Base-by-base conservation (phyloP, 2,888 invertebrate species). In the Eugnorisma glareosa region DNA sequence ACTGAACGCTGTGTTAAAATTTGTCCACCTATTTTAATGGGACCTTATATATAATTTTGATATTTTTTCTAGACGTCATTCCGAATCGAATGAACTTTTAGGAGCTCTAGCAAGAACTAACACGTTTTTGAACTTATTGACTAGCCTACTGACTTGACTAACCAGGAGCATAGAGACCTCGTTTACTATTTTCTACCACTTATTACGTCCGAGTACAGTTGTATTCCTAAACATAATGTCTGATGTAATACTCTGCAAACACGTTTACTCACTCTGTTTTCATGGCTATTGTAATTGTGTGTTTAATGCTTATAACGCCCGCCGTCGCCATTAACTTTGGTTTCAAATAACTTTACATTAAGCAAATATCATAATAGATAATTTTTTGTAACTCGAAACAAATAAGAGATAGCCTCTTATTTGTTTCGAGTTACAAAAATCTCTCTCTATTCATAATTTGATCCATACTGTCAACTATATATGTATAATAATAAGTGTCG, bases 241-340 rank as follows among this genome's bases (percentile, higher is more conserved):
- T 75, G 67, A 70, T 73, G 75, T 75, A 78, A 82, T 48, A 66
- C 66, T 48, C 73, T 13, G 82, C 63, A 59, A 73, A 77, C 69
- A 67, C 15, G 73, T 73, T 72, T 28, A 61, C 31, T 71, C 28
- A 31, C 24, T 54, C 37, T 57, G 31, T 54, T 54, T 72, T 73
- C 63, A 81, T 81, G 74, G 64, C 15, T 79, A 61, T 18, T 48
- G 59, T 28, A 51, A 80, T 43, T 51, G 15, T 24, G 5, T 24
- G 43, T 64, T 24, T 28, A 40, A 15, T 69, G 37, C 13, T 35
- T 61, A 61, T 37, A 48, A 61, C 31, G 28, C 31, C n/a, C n/a
- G n/a, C n/a, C n/a, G n/a, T n/a, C 24, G 13, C 13, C 21, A 31
- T 48, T 51, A 37, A 37, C 28, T 72, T 21, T 45, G 3, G 10